Conservation (phyloP, 2,888 invertebrate species). For the Dolomedes plantarius region DNA sequence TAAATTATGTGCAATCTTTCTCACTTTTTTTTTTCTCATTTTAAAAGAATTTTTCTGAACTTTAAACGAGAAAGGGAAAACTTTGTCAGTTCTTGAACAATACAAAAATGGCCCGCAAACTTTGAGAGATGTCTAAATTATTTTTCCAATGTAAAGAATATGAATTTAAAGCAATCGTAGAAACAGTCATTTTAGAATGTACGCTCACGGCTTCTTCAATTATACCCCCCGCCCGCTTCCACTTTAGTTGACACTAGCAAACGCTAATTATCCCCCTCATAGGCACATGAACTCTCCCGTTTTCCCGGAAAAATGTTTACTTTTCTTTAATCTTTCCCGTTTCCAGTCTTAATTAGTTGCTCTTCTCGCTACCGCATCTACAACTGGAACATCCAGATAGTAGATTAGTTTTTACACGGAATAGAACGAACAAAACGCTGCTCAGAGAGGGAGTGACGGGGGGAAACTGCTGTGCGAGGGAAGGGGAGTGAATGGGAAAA, state of each 20-base stretch:
- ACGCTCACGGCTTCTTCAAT: conserved; percentile 9
- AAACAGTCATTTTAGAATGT: not conserved
- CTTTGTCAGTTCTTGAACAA: too few species aligned
- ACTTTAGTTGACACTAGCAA: conserved; percentile 56
- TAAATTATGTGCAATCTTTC: too few species aligned
- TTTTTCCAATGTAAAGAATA: conserved; percentile 15
- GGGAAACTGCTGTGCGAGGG: not conserved
- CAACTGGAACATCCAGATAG: conserved; percentile 37
- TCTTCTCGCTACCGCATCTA: conserved; percentile 41
- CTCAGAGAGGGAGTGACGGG: not conserved
- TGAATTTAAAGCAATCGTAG: conserved; percentile 21
- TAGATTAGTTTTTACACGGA: conserved; percentile 55
- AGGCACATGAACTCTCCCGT: conserved; percentile 42
- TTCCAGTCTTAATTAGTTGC: conserved; percentile 70
- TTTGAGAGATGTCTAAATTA: not conserved
- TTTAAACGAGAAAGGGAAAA: too few species aligned
- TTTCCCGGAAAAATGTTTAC: conserved; percentile 67
- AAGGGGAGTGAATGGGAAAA: not conserved
- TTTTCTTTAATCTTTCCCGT: conserved; percentile 69
- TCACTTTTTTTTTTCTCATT: too few species aligned
- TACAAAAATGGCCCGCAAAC: too few species aligned
- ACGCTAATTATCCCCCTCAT: conserved; percentile 62
- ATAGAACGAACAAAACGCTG: conserved; percentile 20
- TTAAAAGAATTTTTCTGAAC: too few species aligned
- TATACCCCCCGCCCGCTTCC: conserved; percentile 4